These are phyloP conservation scores for Myopa tessellatipennis DNA, from an alignment of 2,888 invertebrate species.

Conservation along the genomic window DNA sequence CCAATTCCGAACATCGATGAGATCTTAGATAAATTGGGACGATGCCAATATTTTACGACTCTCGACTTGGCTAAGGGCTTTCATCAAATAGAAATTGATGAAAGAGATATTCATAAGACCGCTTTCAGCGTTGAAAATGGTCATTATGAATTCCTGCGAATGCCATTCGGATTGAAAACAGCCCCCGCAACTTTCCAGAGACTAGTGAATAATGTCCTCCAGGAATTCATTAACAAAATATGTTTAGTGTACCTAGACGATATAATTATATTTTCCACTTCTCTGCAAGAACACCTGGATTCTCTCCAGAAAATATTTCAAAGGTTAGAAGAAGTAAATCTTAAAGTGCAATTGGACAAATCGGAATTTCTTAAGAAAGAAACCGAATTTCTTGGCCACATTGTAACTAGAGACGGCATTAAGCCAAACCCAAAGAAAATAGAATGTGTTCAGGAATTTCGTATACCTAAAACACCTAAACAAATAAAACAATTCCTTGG, in stretches of 20 bases:
- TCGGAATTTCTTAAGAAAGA: slow-evolving; percentile 8
- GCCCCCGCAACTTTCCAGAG: slow-evolving; percentile 23
- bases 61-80: slow-evolving; percentile 21
- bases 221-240: slow-evolving; percentile 15
- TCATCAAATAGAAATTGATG: slow-evolving; percentile 24
- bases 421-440: slow-evolving; percentile 38
- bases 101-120: slow-evolving; percentile 17
- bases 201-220: slow-evolving; percentile 23
- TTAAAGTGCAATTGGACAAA: neutral
- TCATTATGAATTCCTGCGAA: slow-evolving; percentile 1
- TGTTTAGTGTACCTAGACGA: slow-evolving; percentile 27
- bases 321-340: neutral
- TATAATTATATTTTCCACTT: slow-evolving; percentile 20
- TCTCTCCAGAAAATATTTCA: neutral
- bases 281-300: slow-evolving; percentile 12
- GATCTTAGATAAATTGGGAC: slow-evolving; percentile 41
- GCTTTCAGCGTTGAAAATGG: slow-evolving; percentile 15
- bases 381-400: slow-evolving; percentile 23
- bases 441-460: slow-evolving; percentile 39
- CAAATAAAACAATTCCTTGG: slow-evolving; percentile 33
- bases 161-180: slow-evolving; percentile 26
- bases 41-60: slow-evolving; percentile 24
- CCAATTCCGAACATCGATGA: slow-evolving; percentile 41
- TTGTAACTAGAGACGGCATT: slow-evolving; percentile 8
- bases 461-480: slow-evolving; percentile 40